Evolutionary conservation across 2,888 invertebrate species (phyloP).

Genomic region (Lypha dubia): DNA sequence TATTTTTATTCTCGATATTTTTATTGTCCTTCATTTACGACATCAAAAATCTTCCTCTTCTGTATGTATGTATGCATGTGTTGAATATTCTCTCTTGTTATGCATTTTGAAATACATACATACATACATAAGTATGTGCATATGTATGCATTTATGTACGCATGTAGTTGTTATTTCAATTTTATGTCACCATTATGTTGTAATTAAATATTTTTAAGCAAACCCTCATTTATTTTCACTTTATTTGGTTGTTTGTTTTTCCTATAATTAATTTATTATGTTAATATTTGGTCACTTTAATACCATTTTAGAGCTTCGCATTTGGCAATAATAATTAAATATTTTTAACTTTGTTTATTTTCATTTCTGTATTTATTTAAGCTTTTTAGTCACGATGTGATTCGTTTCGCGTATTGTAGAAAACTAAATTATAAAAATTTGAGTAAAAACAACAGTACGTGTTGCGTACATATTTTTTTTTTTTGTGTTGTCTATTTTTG

Average conservation of each 20-base stretch:
- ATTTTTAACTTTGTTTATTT: slow-evolving; percentile 22
- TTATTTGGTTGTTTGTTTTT: background rate
- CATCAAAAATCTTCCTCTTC: slow-evolving; percentile 48
- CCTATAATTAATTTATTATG: slow-evolving; percentile 16
- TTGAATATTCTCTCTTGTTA: slow-evolving; percentile 25
- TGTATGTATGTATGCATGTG: slow-evolving; percentile 23
- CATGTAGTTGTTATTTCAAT: slow-evolving; percentile 19
- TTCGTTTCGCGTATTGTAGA: slow-evolving; percentile 75
- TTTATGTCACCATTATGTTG: slow-evolving; percentile 47
- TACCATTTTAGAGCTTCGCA: slow-evolving; percentile 42
- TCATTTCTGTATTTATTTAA: slow-evolving; percentile 32
- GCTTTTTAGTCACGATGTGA: slow-evolving; percentile 70
- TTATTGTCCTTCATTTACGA: slow-evolving; percentile 53
- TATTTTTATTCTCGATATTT: slow-evolving; percentile 23
- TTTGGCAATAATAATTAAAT: slow-evolving; percentile 20
- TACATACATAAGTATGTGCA: background rate
- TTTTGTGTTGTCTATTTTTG: slow-evolving; percentile 28
- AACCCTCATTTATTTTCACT: background rate
- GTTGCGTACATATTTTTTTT: slow-evolving; percentile 59
- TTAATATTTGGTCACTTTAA: slow-evolving; percentile 25
- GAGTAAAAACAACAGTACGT: slow-evolving; percentile 68
- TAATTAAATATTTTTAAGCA: slow-evolving; percentile 13
- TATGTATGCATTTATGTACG: slow-evolving; percentile 3
- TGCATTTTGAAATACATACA: background rate
- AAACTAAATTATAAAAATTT: slow-evolving; percentile 75